phyloP scores from a whole-genome alignment of 2,888 invertebrate species.

The Agonum fuliginosum region DNA sequence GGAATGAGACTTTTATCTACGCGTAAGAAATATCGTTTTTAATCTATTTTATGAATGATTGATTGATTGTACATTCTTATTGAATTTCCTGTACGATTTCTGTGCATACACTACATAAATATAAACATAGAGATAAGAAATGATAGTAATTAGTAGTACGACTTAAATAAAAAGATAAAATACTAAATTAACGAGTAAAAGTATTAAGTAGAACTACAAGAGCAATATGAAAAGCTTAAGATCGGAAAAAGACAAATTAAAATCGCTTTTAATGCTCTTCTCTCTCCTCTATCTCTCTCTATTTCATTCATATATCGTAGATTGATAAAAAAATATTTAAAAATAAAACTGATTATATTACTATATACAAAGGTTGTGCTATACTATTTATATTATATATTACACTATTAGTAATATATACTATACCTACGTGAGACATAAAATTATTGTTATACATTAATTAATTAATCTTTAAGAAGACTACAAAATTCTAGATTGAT shows the following conservation, averaged over 20 bases:
- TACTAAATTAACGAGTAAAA: neutral
- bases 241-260: neutral
- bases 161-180: neutral
- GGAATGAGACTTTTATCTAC: too few relatives aligned
- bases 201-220: neutral
- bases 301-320: slow-evolving; percentile 19
- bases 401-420: slow-evolving; percentile 32
- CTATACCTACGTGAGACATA: slow-evolving; percentile 41
- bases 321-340: neutral
- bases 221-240: slow-evolving; percentile 13
- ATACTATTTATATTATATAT: slow-evolving; percentile 44
- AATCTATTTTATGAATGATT: neutral
- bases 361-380: slow-evolving; percentile 56
- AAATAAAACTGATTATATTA: slow-evolving; percentile 22
- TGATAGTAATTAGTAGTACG: neutral
- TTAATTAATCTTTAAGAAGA: slow-evolving; percentile 2
- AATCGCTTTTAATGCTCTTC: slow-evolving; percentile 35
- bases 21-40: too few relatives aligned
- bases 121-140: slow-evolving; percentile 31
- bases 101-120: neutral
- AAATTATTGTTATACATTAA: slow-evolving; percentile 42
- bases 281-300: neutral
- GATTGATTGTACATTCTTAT: slow-evolving; percentile 10
- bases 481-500: slow-evolving; percentile 38
- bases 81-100: neutral